Evolutionary conservation across 2,113 vertebrate species (phyloP).

Genomic region (Sminthopsis crassicaudata): DNA sequence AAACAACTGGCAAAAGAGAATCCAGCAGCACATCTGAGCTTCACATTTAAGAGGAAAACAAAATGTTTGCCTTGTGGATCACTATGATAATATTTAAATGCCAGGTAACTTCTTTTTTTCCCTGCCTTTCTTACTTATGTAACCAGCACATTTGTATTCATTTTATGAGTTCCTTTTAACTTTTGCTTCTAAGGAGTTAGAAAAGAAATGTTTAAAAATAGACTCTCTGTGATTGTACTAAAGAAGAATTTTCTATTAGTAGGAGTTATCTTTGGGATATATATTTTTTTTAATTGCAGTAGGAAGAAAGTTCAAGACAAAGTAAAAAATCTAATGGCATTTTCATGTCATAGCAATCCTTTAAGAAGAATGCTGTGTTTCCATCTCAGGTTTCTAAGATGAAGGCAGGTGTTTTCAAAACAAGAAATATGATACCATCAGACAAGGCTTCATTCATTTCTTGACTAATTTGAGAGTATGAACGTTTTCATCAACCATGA

Average conservation of each 20-base stretch:
- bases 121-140: background rate
- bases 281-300: constrained; percentile 1
- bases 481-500: background rate
- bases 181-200: background rate
- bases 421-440: constrained; percentile 2
- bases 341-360: background rate
- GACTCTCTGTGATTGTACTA: constrained; percentile 12
- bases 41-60: constrained; percentile 61
- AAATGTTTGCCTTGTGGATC: constrained; percentile 69
- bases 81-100: constrained; percentile 47
- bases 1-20: constrained; percentile 75
- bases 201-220: background rate
- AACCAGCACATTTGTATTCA: constrained; percentile 2
- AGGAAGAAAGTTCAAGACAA: background rate
- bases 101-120: constrained; percentile 2
- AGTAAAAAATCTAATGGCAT: constrained; percentile 5
- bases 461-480: background rate
- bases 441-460: background rate
- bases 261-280: background rate
- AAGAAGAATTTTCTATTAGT: background rate
- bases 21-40: constrained; percentile 49
- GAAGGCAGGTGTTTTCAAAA: background rate
- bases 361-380: background rate
- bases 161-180: background rate
- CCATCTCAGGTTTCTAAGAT: constrained; percentile 15